Base-by-base conservation (phyloP, 2,797 vertebrate species). In the Balearica regulorum region DNA sequence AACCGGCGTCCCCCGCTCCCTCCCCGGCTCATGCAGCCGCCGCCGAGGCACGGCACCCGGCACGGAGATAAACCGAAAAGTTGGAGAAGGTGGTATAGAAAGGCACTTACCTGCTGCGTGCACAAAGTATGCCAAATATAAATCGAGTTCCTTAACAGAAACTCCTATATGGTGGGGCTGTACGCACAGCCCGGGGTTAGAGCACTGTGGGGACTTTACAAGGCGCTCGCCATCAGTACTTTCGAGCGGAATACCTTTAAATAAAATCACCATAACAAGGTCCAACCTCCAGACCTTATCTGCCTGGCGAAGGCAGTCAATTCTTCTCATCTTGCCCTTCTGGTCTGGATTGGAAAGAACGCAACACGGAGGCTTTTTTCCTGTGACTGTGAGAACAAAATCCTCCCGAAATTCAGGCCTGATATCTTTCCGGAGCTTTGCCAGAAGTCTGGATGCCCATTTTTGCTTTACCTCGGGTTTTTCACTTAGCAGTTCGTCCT, bases 181-280 rank as follows among this genome's bases (percentile, higher is more conserved):
- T 96, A 99, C 99, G 82, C 99, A 99, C 97, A 99, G 98, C 94
- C 98, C 99, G 24, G 98, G 99, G 97, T 99, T 99, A 58, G 99
- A 99, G 98, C 99, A 99, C 98, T 99, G 99, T 35, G 99, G 99
- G 87, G 99, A 99, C 98, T 99, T 99, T 91, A 99, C 99, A 98
- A 99, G 99, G 95, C 99, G 98, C 98, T 99, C 99, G 62, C 99
- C 99, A 96, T 99, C 99, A 98, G 99, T 99, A 98, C 99, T 99
- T 98, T 99, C 99, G 86, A 99, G 99, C 91, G 99, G 99, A 98
- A 99, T 99, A 98, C 99, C 99, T 98, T 99, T 99, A 99, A 99
- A 99, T 98, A 99, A 98, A 98, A 99, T 99, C 98, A 99, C 99
- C 99, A 99, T 99, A 97, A 99, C 99, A 97, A 99, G 99, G 99